phyloP scores from a whole-genome alignment of 2,113 vertebrate species.

The Vanacampus margaritifer region DNA sequence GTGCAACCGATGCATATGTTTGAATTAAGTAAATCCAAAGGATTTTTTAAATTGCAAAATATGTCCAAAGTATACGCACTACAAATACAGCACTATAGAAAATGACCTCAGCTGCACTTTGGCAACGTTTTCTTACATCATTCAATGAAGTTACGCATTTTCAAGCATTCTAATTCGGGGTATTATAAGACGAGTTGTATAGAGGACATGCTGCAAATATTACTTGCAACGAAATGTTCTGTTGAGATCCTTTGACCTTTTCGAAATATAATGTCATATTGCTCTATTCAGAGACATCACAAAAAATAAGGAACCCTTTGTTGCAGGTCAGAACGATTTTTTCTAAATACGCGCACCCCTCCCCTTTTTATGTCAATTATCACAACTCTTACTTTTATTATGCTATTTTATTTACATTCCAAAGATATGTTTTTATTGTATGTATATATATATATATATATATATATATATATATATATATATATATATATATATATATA shows the following conservation, averaged over 20 bases:
- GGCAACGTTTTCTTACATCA: slow-evolving; percentile 37
- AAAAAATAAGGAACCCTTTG: slow-evolving; percentile 38
- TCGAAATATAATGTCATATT: slow-evolving; percentile 1
- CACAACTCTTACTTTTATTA: slow-evolving; percentile 24
- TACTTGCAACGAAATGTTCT: too few species aligned
- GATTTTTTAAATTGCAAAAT: neutral
- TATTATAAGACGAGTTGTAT: neutral
- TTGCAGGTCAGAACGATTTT: slow-evolving; percentile 61
- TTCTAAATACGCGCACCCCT: slow-evolving; percentile 34
- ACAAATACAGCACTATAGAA: slow-evolving; percentile 66
- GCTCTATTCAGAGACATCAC: slow-evolving; percentile 49
- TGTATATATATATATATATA: too few species aligned
- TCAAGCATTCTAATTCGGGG: slow-evolving; percentile 54
- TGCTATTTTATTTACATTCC: slow-evolving; percentile 71
- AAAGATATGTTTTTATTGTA: slow-evolving; percentile 58
- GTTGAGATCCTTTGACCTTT: too few species aligned
- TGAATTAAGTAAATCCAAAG: too few species aligned
- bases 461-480: too few species aligned
- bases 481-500: too few species aligned
- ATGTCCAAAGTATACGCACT: slow-evolving; percentile 29
- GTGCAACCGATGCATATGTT: too few species aligned
- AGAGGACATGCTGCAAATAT: too few species aligned
- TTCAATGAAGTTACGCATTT: slow-evolving; percentile 65
- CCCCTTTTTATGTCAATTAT: slow-evolving; percentile 32
- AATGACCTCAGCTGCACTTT: slow-evolving; percentile 72